A percentile compares a stretch with the other conserved stretches of the same genome.
Conservation (phyloP, 2,113 vertebrate species). For the Ailuropoda melanoleuca region DNA sequence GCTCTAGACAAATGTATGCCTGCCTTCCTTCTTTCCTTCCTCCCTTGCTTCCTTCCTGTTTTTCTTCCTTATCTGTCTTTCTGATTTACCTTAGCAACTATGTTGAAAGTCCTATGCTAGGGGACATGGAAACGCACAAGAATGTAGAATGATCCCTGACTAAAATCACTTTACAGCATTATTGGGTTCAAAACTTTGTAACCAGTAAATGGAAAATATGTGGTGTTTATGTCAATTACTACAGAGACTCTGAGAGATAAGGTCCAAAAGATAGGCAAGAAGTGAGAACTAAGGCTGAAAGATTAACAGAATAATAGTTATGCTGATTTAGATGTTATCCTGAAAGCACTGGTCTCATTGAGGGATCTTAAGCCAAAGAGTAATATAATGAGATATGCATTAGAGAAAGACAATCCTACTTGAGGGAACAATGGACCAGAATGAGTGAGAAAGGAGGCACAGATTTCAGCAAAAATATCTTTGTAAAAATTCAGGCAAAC, state of each 20-base stretch:
- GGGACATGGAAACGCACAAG: neutral
- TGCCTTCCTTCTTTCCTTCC: neutral
- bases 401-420: neutral
- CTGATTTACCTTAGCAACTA: neutral
- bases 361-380: neutral
- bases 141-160: neutral
- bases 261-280: neutral
- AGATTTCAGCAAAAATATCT: neutral
- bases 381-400: neutral
- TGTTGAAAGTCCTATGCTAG: neutral
- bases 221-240: neutral
- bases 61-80: neutral
- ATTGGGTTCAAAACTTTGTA: neutral
- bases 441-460: neutral
- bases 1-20: neutral
- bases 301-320: neutral
- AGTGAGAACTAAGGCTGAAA: neutral
- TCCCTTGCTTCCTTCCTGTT: neutral
- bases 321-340: neutral
- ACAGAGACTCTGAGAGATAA: neutral
- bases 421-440: neutral
- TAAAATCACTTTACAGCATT: neutral
- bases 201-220: neutral
- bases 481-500: neutral
- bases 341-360: neutral